These are phyloP conservation scores for Nomada goodeniana DNA, from an alignment of 2,888 invertebrate species.

Conservation along the genomic window DNA sequence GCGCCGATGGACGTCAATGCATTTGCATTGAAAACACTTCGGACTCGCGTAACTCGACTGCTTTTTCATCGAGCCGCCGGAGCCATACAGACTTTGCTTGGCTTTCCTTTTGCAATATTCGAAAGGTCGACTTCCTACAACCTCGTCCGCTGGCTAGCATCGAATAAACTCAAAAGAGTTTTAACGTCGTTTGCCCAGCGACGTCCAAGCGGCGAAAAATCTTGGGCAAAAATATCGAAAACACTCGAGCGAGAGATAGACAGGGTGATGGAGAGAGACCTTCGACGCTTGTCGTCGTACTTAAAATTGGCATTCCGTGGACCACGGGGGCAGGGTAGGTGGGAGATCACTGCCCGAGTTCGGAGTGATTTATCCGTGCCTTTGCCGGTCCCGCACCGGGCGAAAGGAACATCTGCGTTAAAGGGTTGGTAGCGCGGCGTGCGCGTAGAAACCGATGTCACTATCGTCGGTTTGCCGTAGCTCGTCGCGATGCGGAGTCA, in stretches of 20 bases:
- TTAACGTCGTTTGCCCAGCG: constrained; percentile 48
- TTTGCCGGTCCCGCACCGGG: constrained; percentile 14
- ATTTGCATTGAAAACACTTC: constrained; percentile 16
- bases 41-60: background rate
- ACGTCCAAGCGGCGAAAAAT: background rate
- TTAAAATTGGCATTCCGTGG: background rate
- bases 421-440: constrained; percentile 15
- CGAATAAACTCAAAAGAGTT: constrained; percentile 8
- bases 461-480: constrained; percentile 66
- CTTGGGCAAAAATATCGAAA: background rate
- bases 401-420: constrained; percentile 45
- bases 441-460: constrained; percentile 37
- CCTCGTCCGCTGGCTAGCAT: no score
- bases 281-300: background rate
- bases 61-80: background rate
- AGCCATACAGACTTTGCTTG: background rate
- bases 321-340: background rate
- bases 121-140: no score
- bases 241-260: background rate
- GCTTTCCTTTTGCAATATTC: background rate
- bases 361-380: constrained; percentile 16
- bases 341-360: background rate
- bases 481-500: constrained; percentile 42
- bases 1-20: background rate
- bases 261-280: background rate